phyloP scores from a whole-genome alignment of 2,797 vertebrate species.

The Acanthurus lineatus region DNA sequence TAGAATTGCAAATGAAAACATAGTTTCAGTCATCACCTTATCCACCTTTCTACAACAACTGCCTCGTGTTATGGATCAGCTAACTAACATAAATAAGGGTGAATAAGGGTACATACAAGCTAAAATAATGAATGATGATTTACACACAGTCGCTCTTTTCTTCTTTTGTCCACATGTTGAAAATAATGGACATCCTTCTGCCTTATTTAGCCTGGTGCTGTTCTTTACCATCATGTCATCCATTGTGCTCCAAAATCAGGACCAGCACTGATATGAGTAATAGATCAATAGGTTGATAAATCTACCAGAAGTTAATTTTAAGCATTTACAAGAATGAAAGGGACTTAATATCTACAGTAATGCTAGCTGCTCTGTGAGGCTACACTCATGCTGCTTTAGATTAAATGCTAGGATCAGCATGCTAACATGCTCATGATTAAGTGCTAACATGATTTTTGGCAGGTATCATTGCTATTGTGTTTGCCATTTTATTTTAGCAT shows the following conservation, averaged over 20 bases:
- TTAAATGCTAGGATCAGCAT: no score
- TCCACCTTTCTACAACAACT: not conserved
- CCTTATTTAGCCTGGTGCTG: not conserved
- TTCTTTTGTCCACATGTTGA: not conserved
- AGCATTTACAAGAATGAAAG: no score
- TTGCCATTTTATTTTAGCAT: no score
- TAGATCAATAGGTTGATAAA: not conserved
- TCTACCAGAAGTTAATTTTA: no score
- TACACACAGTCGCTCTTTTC: not conserved
- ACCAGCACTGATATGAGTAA: not conserved
- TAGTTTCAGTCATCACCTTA: not conserved
- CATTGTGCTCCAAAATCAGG: not conserved
- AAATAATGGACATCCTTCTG: not conserved
- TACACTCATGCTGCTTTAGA: no score
- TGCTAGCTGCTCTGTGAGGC: no score
- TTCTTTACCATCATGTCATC: not conserved
- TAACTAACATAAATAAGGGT: not conserved
- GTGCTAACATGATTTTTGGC: no score
- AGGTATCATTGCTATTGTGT: no score
- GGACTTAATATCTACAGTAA: no score
- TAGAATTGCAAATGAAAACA: not conserved
- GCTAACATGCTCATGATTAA: no score
- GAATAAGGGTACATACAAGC: not conserved
- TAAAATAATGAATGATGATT: not conserved
- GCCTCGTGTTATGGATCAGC: conserved; percentile 7